Conservation (phyloP, 2,888 invertebrate species). For the Pediacus dermestoides region DNA sequence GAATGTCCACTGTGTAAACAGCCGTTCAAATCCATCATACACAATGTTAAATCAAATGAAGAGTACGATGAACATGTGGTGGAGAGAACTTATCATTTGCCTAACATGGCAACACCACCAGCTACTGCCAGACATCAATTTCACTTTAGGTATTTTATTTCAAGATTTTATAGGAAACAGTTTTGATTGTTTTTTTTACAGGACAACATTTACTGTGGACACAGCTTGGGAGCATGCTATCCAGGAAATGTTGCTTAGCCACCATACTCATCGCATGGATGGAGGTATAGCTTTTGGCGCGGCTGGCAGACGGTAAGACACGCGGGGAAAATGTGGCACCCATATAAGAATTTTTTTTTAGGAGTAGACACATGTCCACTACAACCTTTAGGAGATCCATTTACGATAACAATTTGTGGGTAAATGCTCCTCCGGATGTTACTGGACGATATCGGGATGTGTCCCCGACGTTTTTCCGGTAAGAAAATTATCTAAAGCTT, state of each 20-base stretch:
- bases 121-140: conserved; percentile 43
- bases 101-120: conserved; percentile 19
- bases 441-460: conserved; percentile 70
- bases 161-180: conserved; percentile 3
- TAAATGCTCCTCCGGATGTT: conserved; percentile 65
- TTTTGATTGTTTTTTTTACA: conserved; percentile 46
- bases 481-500: conserved; percentile 20
- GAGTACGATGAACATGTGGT: conserved; percentile 82
- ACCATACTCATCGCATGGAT: conserved; percentile 43
- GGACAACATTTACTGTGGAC: conserved; percentile 67
- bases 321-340: conserved; percentile 17
- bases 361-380: conserved; percentile 33
- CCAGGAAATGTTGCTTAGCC: conserved; percentile 56
- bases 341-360: too few relatives aligned
- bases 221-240: conserved; percentile 59
- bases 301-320: conserved; percentile 17
- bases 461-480: conserved; percentile 74
- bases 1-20: conserved; percentile 95
- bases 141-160: conserved; percentile 44
- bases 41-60: conserved; percentile 82
- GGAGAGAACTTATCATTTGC: conserved; percentile 31
- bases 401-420: conserved; percentile 75
- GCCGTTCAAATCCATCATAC: conserved; percentile 84
- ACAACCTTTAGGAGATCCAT: conserved; percentile 64
- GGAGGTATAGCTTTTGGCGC: conserved; percentile 34